These are phyloP conservation scores for Merodon equestris DNA, from an alignment of 2,888 invertebrate species.

Conservation along the genomic window DNA sequence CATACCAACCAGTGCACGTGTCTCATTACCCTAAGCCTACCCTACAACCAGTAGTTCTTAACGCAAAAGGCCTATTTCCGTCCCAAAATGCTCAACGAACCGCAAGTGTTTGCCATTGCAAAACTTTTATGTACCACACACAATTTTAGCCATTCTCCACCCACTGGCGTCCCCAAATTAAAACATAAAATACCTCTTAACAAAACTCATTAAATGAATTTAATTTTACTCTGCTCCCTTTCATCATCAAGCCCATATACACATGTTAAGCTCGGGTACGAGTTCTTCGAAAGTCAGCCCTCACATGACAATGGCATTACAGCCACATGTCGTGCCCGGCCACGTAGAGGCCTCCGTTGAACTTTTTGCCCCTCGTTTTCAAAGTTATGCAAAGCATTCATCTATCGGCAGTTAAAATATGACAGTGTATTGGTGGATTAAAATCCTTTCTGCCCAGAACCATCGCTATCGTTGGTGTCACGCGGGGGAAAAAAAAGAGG, in stretches of 20 bases:
- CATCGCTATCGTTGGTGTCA: background rate
- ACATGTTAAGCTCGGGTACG: conserved; percentile 6
- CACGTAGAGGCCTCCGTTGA: conserved; percentile 11
- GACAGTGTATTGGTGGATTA: background rate
- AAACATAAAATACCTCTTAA: too few relatives aligned
- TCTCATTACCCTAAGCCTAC: too few relatives aligned
- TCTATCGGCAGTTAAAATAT: conserved; percentile 12
- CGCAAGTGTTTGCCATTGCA: too few relatives aligned
- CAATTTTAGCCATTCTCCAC: too few relatives aligned
- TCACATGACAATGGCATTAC: conserved; percentile 8
- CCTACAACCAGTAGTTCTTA: too few relatives aligned
- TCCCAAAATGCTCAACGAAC: too few relatives aligned
- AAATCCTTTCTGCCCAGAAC: conserved; percentile 32
- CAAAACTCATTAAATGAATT: conserved; percentile 51
- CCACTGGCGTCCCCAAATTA: too few relatives aligned
- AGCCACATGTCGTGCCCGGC: conserved; percentile 24
- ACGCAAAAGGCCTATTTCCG: too few relatives aligned
- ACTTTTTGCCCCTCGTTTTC: conserved; percentile 10
- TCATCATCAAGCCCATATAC: conserved; percentile 20
- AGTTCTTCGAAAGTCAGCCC: too few relatives aligned
- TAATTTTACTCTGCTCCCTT: conserved; percentile 31
- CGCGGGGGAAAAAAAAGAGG: conserved; percentile 28
- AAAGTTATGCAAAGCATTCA: conserved; percentile 42
- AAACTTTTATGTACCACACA: too few relatives aligned
- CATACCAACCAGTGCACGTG: too few relatives aligned